Conservation (phyloP, 2,888 invertebrate genomes). For the Ennomos quercinarius region DNA sequence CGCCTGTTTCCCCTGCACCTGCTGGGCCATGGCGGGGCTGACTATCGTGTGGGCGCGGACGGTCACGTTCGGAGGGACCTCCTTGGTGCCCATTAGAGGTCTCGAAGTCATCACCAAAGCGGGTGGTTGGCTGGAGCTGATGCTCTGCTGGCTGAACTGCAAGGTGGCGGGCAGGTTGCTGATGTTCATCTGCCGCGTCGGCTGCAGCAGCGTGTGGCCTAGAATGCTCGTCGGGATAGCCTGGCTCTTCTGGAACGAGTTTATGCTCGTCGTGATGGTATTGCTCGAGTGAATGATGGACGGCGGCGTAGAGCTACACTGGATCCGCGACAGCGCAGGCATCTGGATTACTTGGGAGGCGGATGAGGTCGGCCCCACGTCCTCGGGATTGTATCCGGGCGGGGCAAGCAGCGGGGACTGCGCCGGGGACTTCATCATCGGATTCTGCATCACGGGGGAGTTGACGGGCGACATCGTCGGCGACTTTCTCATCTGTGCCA, state of each 20-base stretch:
- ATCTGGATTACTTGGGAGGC: conserved; percentile 80
- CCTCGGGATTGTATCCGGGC: conserved; percentile 57
- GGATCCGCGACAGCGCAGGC: conserved; percentile 81
- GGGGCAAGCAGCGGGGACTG: conserved; percentile 73
- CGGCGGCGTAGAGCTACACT: conserved; percentile 60
- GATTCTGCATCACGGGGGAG: conserved; percentile 71
- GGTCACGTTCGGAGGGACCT: conserved; percentile 75
- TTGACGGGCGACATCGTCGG: conserved; percentile 78
- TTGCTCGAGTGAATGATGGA: conserved; percentile 73
- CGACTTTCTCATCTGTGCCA: conserved; percentile 74
- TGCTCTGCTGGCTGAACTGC: conserved; percentile 73
- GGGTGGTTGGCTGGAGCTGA: conserved; percentile 81
- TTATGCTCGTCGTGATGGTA: conserved; percentile 71
- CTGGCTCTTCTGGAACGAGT: conserved; percentile 70
- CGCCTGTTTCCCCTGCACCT: conserved; percentile 70
- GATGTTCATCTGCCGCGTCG: conserved; percentile 71
- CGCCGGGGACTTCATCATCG: conserved; percentile 76
- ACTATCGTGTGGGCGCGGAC: conserved; percentile 77
- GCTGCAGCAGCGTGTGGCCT: conserved; percentile 78
- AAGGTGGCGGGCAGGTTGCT: conserved; percentile 66
- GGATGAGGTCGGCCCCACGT: conserved; percentile 58
- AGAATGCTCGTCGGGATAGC: conserved; percentile 76
- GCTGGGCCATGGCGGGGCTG: conserved; percentile 71
- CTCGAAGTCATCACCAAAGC: conserved; percentile 81
- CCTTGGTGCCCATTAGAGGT: conserved; percentile 71